Percentiles rank a stretch among this genome's conserved stretches.
phyloP scores from a whole-genome alignment of 2,797 vertebrate genomes.

The Zenarchopterus dispar region DNA sequence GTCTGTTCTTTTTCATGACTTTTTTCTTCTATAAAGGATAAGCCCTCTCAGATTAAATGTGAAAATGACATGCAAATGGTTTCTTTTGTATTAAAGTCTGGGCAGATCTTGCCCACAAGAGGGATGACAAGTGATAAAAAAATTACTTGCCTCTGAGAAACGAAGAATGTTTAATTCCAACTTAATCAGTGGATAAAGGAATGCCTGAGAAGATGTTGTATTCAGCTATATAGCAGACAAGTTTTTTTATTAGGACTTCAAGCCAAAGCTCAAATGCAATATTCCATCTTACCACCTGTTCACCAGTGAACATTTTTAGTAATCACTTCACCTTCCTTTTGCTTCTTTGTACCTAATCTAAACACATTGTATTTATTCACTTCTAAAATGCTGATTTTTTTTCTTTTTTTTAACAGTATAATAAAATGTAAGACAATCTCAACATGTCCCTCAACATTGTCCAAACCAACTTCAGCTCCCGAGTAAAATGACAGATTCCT shows the following conservation, averaged over 20 bases:
- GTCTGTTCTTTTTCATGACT: slow-evolving; percentile 52
- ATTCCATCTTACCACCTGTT: slow-evolving; percentile 1
- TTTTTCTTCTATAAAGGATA: slow-evolving; percentile 52
- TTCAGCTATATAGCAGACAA: slow-evolving; percentile 27
- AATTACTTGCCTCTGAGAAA: slow-evolving; percentile 61
- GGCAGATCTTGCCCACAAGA: slow-evolving; percentile 59
- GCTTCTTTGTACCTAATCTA: not conserved
- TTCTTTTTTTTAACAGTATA: not conserved
- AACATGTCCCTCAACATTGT: no score
- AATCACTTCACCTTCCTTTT: slow-evolving; percentile 10
- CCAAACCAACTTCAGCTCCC: no score
- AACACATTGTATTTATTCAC: slow-evolving; percentile 1
- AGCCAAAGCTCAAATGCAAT: not conserved
- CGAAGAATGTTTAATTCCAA: slow-evolving; percentile 66
- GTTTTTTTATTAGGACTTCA: slow-evolving; percentile 27
- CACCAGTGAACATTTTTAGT: slow-evolving; percentile 13
- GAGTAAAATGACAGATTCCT: slow-evolving; percentile 16
- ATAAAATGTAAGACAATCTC: no score
- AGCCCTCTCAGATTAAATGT: slow-evolving; percentile 68
- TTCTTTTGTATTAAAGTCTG: slow-evolving; percentile 70
- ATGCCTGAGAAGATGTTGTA: slow-evolving; percentile 44
- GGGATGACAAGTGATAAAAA: slow-evolving; percentile 59
- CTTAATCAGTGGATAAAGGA: slow-evolving; percentile 54
- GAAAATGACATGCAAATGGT: slow-evolving; percentile 76
- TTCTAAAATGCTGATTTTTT: slow-evolving; percentile 1